A percentile compares a stretch with the other conserved stretches of the same genome.
These are phyloP conservation scores for Argyresthia goedartella DNA, from an alignment of 2,888 invertebrate species.

Conservation along the genomic window DNA sequence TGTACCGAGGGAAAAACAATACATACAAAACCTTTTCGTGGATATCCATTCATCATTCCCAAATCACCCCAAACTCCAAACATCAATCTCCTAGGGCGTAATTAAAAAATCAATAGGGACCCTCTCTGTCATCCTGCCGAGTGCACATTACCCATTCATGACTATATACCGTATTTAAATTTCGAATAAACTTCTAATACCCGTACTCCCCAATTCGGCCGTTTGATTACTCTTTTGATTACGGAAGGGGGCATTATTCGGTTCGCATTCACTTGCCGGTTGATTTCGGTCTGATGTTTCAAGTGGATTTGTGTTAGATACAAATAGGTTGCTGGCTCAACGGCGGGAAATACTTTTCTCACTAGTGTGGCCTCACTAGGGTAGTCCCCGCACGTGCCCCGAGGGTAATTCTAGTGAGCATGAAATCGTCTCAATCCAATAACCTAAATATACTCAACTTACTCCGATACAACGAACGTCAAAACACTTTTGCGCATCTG, in stretches of 20 bases:
- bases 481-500: no score
- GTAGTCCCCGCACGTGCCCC: no score
- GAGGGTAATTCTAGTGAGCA: no score
- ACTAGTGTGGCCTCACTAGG: no score
- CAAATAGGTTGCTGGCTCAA: no score
- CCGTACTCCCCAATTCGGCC: conserved; percentile 37
- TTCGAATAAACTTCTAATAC: conserved; percentile 53
- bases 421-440: no score
- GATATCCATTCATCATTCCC: conserved; percentile 1
- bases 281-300: background rate
- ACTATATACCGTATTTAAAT: conserved; percentile 36
- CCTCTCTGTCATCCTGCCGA: conserved; percentile 13
- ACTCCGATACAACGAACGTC: no score
- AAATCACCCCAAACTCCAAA: background rate
- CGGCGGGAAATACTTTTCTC: no score
- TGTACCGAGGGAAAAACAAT: no score
- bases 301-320: no score
- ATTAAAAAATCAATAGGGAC: conserved; percentile 22
- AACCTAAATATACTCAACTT: no score
- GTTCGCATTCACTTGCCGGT: conserved; percentile 27
- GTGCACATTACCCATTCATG: conserved; percentile 17
- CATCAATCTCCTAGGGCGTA: conserved; percentile 1
- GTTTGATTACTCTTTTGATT: conserved; percentile 65
- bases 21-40: no score
- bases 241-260: conserved; percentile 34